These are phyloP conservation scores for Holothuria glaberrima DNA, from an alignment of 35 echinoderm and acorn worm genomes.

Conservation along the genomic window DNA sequence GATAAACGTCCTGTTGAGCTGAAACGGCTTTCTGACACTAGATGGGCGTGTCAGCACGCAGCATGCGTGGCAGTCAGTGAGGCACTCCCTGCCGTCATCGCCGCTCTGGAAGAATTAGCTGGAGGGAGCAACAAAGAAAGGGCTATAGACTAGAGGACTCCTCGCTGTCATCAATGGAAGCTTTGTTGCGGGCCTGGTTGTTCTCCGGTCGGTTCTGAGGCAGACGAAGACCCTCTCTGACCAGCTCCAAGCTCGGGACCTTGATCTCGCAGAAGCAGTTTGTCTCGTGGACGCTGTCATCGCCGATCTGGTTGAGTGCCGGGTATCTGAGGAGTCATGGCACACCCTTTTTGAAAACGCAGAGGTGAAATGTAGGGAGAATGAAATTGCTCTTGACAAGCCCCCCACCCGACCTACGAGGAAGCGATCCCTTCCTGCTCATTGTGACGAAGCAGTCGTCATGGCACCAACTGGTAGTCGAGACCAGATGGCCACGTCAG, in stretches of 20 bases:
- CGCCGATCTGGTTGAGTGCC: constrained; percentile 20
- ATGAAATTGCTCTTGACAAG: constrained; percentile 30
- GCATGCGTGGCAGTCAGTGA: constrained; percentile 19
- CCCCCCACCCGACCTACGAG: constrained; percentile 12
- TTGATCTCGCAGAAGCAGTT: constrained; percentile 46
- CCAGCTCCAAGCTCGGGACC: constrained; percentile 53
- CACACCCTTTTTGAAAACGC: constrained; percentile 29
- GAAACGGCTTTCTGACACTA: constrained; percentile 66
- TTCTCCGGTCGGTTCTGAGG: constrained; percentile 4
- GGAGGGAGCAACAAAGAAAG: constrained; percentile 52
- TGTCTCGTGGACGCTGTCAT: constrained; percentile 40
- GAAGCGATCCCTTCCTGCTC: constrained; percentile 1
- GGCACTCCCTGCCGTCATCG: constrained; percentile 49
- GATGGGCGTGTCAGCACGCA: constrained; percentile 60
- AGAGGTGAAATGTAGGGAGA: constrained; percentile 22
- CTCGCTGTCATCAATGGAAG: constrained; percentile 32
- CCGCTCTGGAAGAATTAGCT: constrained; percentile 12
- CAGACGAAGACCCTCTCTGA: constrained; percentile 51
- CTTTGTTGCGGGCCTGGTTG: constrained; percentile 46
- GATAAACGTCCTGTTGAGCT: constrained; percentile 39
- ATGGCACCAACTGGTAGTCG: constrained; percentile 13
- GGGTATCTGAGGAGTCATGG: constrained; percentile 4
- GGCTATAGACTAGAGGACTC: constrained; percentile 30
- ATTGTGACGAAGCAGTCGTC: not conserved
- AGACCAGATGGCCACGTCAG: not conserved